phyloP scores from a whole-genome alignment of 2,113 vertebrate genomes.

The Leucoraja erinaceus region DNA sequence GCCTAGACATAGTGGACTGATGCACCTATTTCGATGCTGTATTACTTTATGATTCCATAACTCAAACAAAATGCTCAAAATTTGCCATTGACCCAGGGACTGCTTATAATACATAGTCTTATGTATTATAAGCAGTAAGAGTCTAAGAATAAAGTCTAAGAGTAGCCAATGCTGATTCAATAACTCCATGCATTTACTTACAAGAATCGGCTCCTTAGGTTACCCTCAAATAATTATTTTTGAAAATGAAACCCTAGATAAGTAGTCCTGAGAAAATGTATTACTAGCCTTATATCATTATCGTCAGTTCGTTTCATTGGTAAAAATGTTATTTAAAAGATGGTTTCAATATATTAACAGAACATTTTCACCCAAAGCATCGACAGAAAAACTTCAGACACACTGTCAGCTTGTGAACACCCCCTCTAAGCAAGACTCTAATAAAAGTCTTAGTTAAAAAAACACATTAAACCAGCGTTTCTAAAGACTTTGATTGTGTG shows the following conservation, averaged over 20 bases:
- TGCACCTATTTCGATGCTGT: too few species aligned
- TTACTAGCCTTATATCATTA: not conserved
- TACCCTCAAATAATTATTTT: not conserved
- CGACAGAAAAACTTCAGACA: not conserved
- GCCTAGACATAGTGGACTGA: too few species aligned
- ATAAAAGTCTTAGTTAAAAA: too few species aligned
- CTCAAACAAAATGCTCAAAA: not conserved
- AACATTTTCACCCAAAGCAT: not conserved
- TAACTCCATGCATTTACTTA: not conserved
- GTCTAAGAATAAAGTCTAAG: not conserved
- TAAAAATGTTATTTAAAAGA: not conserved
- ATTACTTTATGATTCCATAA: too few species aligned
- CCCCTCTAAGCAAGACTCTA: too few species aligned
- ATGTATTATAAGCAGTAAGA: not conserved
- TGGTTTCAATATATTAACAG: not conserved
- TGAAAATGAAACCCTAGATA: not conserved
- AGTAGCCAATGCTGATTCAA: not conserved
- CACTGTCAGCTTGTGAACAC: not conserved
- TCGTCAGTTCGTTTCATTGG: not conserved
- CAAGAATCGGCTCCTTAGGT: not conserved
- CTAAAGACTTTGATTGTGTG: not conserved
- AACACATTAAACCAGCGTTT: too few species aligned
- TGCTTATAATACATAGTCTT: not conserved
- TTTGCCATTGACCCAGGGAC: not conserved
- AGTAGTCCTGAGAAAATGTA: not conserved